Base-by-base conservation (phyloP, 2,888 invertebrate genomes). In the Ephialtes manifestator region DNA sequence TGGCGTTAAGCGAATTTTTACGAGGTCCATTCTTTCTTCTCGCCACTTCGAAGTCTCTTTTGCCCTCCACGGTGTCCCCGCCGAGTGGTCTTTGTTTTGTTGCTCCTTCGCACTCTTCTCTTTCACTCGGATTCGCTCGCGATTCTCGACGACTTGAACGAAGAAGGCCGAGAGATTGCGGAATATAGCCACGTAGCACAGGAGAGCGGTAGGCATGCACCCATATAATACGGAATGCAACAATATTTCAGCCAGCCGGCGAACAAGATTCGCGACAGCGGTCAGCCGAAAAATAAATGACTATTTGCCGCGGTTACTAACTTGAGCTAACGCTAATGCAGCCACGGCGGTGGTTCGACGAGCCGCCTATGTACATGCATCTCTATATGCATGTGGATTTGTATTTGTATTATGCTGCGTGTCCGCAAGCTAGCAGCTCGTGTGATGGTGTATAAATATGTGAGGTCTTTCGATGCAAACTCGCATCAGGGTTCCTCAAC, bases 281-380 rank as follows among this genome's bases (percentile, higher is more conserved):
- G 85, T 87, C 83, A 80, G 75, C 67, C 65, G 39, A 15, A 68
- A 35, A 86, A 86, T 70, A 82, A 87, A 85, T 78, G 77, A 86
- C 71, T 79, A 77, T 87, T 83, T 87, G 83, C 87, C 79, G 58
- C 53, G 78, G 43, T 80, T 75, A 71, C 63, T 51, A 79, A 77
- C 80, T 86, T 81, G 70, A 74, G 78, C 85, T 85, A 87, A 86
- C 82, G 87, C 87, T 86, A 87, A 88, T 87, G 88, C 87, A 90
- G 86, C 79, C 83, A 58, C 87, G 88, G 86, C 85, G 86, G 88
- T 84, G 89, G 87, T 89, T 88, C 88, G 89, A 89, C 86, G 86
- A 83, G 80, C 85, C 75, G 51, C 46, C 48, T 68, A 58, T 68
- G 75, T 76, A 75, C 28, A 55, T 24, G 60, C 63, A 43, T 60